Evolutionary conservation across 2,888 invertebrate genomes (phyloP).

Genomic region (Stomorhina lunata): DNA sequence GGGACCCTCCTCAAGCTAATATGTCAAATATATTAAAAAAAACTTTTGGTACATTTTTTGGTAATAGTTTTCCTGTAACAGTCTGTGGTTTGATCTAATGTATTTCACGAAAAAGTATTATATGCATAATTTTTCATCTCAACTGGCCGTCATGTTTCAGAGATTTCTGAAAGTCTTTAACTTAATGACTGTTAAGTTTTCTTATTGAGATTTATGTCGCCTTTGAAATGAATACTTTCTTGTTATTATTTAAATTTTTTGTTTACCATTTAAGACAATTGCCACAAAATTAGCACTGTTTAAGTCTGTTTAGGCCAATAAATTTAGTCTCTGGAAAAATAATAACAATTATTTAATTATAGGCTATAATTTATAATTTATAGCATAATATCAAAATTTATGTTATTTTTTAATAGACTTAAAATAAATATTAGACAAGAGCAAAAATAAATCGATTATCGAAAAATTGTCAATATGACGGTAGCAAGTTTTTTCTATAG

Average conservation of each 20-base stretch:
- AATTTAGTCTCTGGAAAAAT: background rate
- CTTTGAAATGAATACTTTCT: background rate
- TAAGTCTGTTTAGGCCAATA: background rate
- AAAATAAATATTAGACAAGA: background rate
- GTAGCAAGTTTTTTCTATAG: too few relatives aligned
- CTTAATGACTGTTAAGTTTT: too few relatives aligned
- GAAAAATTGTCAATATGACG: too few relatives aligned
- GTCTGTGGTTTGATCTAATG: background rate
- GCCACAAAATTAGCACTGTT: too few relatives aligned
- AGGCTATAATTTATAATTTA: too few relatives aligned
- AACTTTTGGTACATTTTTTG: background rate
- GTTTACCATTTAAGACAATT: too few relatives aligned
- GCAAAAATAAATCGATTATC: background rate
- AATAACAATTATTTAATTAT: constrained; percentile 19
- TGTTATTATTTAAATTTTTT: too few relatives aligned
- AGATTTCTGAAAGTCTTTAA: too few relatives aligned
- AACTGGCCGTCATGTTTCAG: too few relatives aligned
- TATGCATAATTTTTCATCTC: too few relatives aligned
- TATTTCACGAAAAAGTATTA: too few relatives aligned
- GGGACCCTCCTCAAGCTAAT: constrained; percentile 12
- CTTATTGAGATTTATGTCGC: background rate
- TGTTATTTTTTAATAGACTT: constrained; percentile 18
- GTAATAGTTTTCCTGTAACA: background rate
- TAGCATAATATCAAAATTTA: constrained; percentile 37
- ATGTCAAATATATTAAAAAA: constrained; percentile 30